phyloP scores from a whole-genome alignment of 2,113 vertebrate genomes.

The Coracopsis vasa region DNA sequence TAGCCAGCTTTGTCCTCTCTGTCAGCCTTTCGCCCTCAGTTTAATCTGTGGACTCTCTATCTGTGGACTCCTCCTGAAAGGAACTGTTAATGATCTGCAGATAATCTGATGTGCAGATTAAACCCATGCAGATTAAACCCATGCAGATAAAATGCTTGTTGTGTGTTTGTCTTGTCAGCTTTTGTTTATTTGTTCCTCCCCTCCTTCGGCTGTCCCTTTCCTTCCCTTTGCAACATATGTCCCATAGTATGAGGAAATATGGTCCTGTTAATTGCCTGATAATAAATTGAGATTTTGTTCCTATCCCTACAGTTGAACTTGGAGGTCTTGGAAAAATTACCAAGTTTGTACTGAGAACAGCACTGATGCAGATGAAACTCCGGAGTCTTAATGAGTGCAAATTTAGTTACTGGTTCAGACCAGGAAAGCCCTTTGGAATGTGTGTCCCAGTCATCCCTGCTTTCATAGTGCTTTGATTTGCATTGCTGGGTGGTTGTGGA shows the following conservation, averaged over 20 bases:
- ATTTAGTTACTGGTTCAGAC: not conserved
- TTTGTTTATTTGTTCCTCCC: not conserved
- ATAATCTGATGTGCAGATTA: not conserved
- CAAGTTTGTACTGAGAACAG: not conserved
- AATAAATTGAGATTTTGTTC: not conserved
- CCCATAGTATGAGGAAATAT: not conserved
- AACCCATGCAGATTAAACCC: not conserved
- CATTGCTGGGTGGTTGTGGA: not conserved
- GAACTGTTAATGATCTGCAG: not conserved
- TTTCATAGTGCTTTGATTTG: not conserved
- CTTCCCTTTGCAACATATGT: not conserved
- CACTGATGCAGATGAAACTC: not conserved
- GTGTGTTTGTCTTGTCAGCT: not conserved
- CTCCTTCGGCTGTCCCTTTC: not conserved
- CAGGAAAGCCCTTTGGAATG: not conserved
- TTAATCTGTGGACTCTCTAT: not conserved
- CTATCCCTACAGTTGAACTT: not conserved
- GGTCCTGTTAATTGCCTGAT: not conserved
- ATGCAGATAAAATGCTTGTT: not conserved
- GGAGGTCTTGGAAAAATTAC: not conserved
- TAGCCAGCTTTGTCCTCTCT: not conserved
- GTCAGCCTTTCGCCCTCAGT: not conserved
- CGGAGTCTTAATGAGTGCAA: not conserved
- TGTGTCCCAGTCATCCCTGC: rapidly evolving
- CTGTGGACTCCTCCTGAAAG: not conserved